phyloP scores from a whole-genome alignment of 2,797 vertebrate genomes.

The Leptodactylus fallax region DNA sequence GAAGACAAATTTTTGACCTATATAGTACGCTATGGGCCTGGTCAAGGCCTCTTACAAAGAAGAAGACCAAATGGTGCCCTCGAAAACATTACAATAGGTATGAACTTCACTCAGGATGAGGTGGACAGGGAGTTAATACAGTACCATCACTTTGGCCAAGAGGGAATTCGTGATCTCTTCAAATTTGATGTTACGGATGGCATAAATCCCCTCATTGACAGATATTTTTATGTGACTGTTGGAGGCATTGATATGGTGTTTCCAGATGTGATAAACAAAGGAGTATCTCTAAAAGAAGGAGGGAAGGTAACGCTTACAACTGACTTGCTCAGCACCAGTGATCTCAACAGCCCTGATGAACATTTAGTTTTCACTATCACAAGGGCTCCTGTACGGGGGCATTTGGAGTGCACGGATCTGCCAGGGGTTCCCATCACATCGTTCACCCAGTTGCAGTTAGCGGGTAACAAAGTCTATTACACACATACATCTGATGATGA shows the following conservation, averaged over 20 bases:
- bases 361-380: slow-evolving; percentile 94
- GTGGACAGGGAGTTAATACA: slow-evolving; percentile 87
- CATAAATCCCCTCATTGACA: slow-evolving; percentile 91
- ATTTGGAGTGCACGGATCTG: slow-evolving; percentile 91
- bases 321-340: slow-evolving; percentile 93
- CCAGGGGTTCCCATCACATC: slow-evolving; percentile 86
- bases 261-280: slow-evolving; percentile 93
- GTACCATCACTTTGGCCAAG: slow-evolving; percentile 88
- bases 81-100: slow-evolving; percentile 89
- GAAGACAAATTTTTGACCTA: slow-evolving; percentile 88
- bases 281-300: slow-evolving; percentile 94
- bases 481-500: slow-evolving; percentile 94
- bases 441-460: slow-evolving; percentile 93
- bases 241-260: slow-evolving; percentile 92
- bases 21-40: slow-evolving; percentile 86
- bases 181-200: slow-evolving; percentile 98
- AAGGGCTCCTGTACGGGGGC: slow-evolving; percentile 88
- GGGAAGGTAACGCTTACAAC: slow-evolving; percentile 92
- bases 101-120: slow-evolving; percentile 95
- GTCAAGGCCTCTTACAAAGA: slow-evolving; percentile 87
- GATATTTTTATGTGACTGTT: slow-evolving; percentile 95
- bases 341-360: slow-evolving; percentile 95
- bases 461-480: slow-evolving; percentile 95
- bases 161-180: slow-evolving; percentile 91
- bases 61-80: slow-evolving; percentile 73